Percentiles rank a stretch among this genome's conserved stretches.
Conservation (phyloP, 2,888 invertebrate genomes). For the Gnatocerus cornutus region DNA sequence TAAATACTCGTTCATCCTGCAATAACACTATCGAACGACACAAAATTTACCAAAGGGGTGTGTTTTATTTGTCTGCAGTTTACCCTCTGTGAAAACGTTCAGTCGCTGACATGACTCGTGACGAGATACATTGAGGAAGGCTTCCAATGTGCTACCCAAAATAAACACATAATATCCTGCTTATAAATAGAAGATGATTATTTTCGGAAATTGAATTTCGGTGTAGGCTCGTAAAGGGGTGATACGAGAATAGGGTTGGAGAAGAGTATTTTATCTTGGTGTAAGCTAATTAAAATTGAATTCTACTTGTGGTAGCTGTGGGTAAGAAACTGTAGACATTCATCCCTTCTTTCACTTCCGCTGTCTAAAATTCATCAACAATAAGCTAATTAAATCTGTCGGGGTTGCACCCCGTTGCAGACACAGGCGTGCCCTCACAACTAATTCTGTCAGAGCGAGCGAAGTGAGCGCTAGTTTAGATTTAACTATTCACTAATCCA, state of each 20-base stretch:
- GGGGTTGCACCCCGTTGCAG: too few species aligned
- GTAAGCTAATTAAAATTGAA: background rate
- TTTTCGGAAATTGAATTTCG: slow-evolving; percentile 37
- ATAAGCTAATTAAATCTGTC: too few species aligned
- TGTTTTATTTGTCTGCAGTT: slow-evolving; percentile 22
- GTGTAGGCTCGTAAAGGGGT: background rate
- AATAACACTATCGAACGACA: background rate
- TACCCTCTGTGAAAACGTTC: slow-evolving; percentile 19
- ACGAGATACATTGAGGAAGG: slow-evolving; percentile 38
- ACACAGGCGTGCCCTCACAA: too few species aligned
- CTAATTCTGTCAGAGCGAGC: too few species aligned
- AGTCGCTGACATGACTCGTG: slow-evolving; percentile 25
- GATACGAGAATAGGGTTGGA: slow-evolving; percentile 1
- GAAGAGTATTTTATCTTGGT: background rate
- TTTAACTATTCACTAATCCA: too few species aligned
- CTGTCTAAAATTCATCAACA: too few species aligned
- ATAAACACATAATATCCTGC: slow-evolving; percentile 31
- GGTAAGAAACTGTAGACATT: too few species aligned
- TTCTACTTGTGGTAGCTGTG: too few species aligned
- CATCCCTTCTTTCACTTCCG: too few species aligned
- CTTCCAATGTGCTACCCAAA: slow-evolving; percentile 15
- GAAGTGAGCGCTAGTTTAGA: too few species aligned
- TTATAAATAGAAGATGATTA: slow-evolving; percentile 39
- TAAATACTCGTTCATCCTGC: slow-evolving; percentile 4
- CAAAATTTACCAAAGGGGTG: slow-evolving; percentile 15